A percentile compares a stretch with the other conserved stretches of the same genome.
Conservation (phyloP, 2,797 vertebrate genomes). For the Coreius guichenoti region DNA sequence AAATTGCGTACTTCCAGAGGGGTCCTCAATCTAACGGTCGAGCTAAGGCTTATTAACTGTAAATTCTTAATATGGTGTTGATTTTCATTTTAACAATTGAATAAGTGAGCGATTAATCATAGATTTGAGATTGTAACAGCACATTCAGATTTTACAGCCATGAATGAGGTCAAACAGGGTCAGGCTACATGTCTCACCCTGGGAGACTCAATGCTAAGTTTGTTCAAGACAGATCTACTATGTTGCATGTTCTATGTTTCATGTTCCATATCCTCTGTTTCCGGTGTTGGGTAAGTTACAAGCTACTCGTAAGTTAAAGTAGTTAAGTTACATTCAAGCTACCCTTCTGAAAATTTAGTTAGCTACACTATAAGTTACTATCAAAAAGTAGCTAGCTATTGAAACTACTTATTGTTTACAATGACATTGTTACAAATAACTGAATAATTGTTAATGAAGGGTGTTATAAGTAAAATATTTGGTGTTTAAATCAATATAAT, state of each 20-base stretch:
- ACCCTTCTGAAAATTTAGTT: too few species aligned
- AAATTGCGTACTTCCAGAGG: background rate
- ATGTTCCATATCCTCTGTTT: background rate
- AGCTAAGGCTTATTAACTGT: background rate
- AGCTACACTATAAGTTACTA: too few species aligned
- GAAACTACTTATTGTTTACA: too few species aligned
- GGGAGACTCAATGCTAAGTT: background rate
- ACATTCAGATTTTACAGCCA: background rate
- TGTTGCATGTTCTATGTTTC: background rate
- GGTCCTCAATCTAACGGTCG: background rate
- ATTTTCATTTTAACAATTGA: background rate
- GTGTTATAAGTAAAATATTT: too few species aligned
- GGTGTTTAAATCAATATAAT: too few species aligned
- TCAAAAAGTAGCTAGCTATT: too few species aligned
- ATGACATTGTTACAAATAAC: too few species aligned
- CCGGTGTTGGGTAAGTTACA: too few species aligned
- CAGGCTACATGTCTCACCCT: background rate
- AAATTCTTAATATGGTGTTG: background rate
- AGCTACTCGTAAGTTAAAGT: too few species aligned
- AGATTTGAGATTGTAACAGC: constrained; percentile 35
- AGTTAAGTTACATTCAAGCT: too few species aligned
- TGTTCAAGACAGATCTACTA: background rate
- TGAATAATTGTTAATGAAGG: too few species aligned
- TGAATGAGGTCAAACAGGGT: background rate
- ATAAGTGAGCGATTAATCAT: background rate